These are phyloP conservation scores for Sporophila hypoxantha DNA, from an alignment of 2,113 vertebrate species.

Conservation along the genomic window DNA sequence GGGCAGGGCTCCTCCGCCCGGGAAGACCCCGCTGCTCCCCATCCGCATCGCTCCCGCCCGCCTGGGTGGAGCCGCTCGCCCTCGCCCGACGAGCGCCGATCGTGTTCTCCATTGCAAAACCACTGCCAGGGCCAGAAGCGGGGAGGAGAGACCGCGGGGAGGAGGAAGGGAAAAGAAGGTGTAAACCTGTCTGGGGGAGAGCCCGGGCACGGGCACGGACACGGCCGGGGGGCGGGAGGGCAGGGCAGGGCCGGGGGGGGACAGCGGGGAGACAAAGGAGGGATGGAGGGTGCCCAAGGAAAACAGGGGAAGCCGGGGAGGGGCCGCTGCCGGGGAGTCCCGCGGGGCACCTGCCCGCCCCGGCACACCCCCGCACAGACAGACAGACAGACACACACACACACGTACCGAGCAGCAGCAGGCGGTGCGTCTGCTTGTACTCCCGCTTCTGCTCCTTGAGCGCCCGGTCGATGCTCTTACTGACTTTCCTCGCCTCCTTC, in stretches of 20 bases:
- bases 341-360: constrained; percentile 25
- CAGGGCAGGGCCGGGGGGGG: neutral
- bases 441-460: constrained; percentile 90
- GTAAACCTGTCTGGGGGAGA: neutral
- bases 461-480: constrained; percentile 85
- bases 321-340: neutral
- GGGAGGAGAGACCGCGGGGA: neutral
- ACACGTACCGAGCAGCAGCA: constrained; percentile 88
- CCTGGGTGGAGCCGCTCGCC: constrained; percentile 31
- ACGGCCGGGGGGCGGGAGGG: neutral
- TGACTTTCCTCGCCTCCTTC: constrained; percentile 89
- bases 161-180: neutral
- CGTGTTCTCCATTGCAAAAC: neutral
- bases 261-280: constrained; percentile 1
- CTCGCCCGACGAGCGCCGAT: neutral
- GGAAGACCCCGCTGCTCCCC: neutral
- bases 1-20: neutral
- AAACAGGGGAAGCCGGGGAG: neutral
- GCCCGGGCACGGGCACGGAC: neutral
- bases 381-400: neutral
- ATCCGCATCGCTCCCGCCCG: neutral
- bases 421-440: constrained; percentile 90
- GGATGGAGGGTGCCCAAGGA: neutral
- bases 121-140: neutral
- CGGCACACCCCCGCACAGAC: neutral